Base-by-base conservation (phyloP, 1,140 invertebrate genomes). In the Radopholus similis region DNA sequence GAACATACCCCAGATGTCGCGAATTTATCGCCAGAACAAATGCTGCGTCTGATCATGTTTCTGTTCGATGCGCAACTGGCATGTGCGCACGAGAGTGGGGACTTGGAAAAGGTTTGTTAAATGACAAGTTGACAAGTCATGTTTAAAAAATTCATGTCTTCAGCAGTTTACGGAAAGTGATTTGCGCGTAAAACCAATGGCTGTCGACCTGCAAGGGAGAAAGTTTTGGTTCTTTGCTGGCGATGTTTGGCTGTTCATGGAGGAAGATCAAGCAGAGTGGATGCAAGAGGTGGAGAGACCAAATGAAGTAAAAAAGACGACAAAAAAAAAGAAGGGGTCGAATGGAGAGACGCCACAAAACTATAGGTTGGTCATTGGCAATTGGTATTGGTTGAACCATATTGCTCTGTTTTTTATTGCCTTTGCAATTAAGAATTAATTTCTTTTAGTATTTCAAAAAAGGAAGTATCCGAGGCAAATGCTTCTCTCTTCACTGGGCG, bases 141-240 rank as follows among this genome's bases (percentile, higher is more conserved):
- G 18, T 63, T 44, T 37, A 15, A 4, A 8, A 47, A 49, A 2
- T 13, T 13, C n/a, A 11, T 8, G 13, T n/a, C n/a, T 64, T 64
- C 35, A 66, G 64, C 44, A 26, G 15, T 60, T 66, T 44, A n/a
- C 56, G 28, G 34, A 37, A n/a, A 40, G 58, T 18, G 18, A 60
- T n/a, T 47, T 56, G 21, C 37, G 55, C 49, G 35, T 49, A 2
- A 6, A 28, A 23, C 64, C 64, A 18, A 8, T 66, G 18, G 51
- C 35, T 11, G 38, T 63, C 15, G 64, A 66, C 35, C 18, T 37
- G 34, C n/a, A 23, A 23, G 40, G 40, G 3, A 21, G 38, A 5
- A 66, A 66, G 47, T 62, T 66, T 54, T 66, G 64, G 64, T 47
- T 57, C 58, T 66, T 66, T 13, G 4, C 15, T 4, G 26, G 42